Evolutionary conservation across 2,888 invertebrate genomes (phyloP).

Genomic region (Ornithoptera alexandrae): DNA sequence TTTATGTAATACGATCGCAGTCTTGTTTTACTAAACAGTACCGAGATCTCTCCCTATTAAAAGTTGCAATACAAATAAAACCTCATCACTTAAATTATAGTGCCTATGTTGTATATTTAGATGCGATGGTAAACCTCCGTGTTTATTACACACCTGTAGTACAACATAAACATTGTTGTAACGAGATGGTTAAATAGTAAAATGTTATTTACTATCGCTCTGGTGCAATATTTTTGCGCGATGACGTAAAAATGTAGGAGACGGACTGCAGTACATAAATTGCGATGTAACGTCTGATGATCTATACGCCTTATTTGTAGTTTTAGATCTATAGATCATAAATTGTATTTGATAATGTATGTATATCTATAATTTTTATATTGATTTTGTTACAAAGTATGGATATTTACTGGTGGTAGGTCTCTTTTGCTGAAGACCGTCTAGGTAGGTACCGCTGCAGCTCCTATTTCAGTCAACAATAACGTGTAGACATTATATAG

Average conservation of each 20-base stretch:
- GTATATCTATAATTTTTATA: background rate
- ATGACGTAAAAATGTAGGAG: slow-evolving; percentile 18
- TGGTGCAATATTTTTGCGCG: slow-evolving; percentile 23
- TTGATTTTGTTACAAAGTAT: background rate
- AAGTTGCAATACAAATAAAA: no score
- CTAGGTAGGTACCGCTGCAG: no score
- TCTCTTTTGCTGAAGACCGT: no score
- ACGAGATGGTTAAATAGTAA: slow-evolving; percentile 17
- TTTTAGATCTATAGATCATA: background rate
- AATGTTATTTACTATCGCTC: slow-evolving; percentile 21
- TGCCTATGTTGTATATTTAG: no score
- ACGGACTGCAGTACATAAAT: slow-evolving; percentile 15
- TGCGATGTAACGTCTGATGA: slow-evolving; percentile 8
- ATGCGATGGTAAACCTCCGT: no score
- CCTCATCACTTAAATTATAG: no score
- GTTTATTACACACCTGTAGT: background rate
- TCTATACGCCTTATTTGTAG: slow-evolving; percentile 12
- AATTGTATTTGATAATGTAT: background rate
- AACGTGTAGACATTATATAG: no score
- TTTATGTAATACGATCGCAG: no score
- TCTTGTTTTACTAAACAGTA: no score
- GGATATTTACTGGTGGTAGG: no score
- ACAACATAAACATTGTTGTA: slow-evolving; percentile 19
- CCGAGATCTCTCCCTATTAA: no score
- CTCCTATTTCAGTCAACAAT: no score